phyloP scores from a whole-genome alignment of 2,888 invertebrate species.

The Nasonia oneida region DNA sequence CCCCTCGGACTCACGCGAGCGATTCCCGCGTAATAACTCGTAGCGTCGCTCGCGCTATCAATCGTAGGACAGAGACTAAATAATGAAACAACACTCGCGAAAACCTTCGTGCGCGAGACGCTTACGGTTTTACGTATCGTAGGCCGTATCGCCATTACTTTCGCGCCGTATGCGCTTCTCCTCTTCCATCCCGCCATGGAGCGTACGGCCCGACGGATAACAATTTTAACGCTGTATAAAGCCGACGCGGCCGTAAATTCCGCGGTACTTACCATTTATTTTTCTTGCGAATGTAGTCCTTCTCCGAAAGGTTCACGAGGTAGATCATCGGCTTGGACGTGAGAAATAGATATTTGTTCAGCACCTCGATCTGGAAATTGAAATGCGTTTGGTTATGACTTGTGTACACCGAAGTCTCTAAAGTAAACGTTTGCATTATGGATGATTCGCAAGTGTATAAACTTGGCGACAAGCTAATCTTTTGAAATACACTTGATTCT shows the following conservation, averaged over 20 bases:
- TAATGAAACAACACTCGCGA: background rate
- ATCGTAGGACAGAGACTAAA: background rate
- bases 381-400: slow-evolving; percentile 26
- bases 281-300: slow-evolving; percentile 98
- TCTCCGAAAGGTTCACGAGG: slow-evolving; percentile 97
- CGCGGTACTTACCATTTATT: slow-evolving; percentile 90
- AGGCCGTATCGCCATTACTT: background rate
- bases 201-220: slow-evolving; percentile 1
- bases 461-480: background rate
- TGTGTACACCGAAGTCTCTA: background rate
- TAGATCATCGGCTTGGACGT: slow-evolving; percentile 99
- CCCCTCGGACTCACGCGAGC: background rate
- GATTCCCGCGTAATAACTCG: background rate
- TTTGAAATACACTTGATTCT: no score
- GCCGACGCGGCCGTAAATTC: slow-evolving; percentile 14
- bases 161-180: background rate
- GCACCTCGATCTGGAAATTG: slow-evolving; percentile 91
- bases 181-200: background rate
- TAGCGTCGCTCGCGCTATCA: background rate
- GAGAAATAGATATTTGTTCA: slow-evolving; percentile 97
- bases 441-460: background rate
- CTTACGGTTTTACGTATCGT: background rate
- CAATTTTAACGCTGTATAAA: slow-evolving; percentile 17
- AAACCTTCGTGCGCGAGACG: background rate
- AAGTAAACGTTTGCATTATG: background rate